A percentile compares a stretch with the other conserved stretches of the same genome.
Conservation (phyloP, 2,888 invertebrate species). For the Ophion slaviceki region DNA sequence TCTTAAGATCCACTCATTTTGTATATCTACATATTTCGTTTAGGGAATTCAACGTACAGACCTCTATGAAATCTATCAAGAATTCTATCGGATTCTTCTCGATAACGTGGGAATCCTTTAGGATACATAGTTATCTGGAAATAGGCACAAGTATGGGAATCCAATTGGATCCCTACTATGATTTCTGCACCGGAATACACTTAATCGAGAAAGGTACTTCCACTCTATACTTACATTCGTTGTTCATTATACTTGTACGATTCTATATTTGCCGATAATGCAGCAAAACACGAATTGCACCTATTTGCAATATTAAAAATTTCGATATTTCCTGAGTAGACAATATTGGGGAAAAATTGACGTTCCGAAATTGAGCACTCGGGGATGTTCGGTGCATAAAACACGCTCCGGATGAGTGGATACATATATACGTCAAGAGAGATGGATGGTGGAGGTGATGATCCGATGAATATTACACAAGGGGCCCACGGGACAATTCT, state of each 20-base stretch:
- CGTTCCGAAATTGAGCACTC: background rate
- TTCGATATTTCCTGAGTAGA: background rate
- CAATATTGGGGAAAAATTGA: background rate
- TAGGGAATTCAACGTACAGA: too few species aligned
- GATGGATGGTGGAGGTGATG: background rate
- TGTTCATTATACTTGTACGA: background rate
- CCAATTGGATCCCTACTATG: too few species aligned
- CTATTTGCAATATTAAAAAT: background rate
- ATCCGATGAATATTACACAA: slow-evolving; percentile 2
- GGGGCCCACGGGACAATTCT: background rate
- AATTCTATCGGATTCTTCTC: too few species aligned
- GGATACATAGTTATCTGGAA: too few species aligned
- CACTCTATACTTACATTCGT: background rate
- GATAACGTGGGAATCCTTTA: too few species aligned
- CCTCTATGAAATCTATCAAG: too few species aligned
- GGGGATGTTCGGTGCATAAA: background rate
- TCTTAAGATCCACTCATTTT: too few species aligned
- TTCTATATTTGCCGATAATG: background rate
- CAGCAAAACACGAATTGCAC: background rate
- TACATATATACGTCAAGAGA: background rate
- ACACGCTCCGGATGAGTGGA: background rate
- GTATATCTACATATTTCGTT: too few species aligned
- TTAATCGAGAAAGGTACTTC: slow-evolving; percentile 9
- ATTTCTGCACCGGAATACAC: background rate
- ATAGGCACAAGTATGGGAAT: too few species aligned